Percentiles rank a stretch among this genome's conserved stretches.
Evolutionary conservation across 2,113 vertebrate genomes (phyloP).

Genomic region (Mellivora capensis): DNA sequence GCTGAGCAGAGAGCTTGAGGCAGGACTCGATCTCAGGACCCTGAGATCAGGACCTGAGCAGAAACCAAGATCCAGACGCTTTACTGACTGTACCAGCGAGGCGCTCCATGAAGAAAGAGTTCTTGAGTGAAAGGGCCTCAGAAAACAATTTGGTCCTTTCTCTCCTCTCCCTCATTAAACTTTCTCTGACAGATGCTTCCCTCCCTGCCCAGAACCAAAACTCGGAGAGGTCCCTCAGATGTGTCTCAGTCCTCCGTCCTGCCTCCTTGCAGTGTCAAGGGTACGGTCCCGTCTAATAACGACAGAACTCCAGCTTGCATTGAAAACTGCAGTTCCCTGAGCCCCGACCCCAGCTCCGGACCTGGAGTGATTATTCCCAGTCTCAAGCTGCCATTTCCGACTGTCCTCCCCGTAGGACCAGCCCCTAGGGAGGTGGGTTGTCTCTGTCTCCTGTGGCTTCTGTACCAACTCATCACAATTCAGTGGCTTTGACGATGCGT

Average conservation of each 20-base stretch:
- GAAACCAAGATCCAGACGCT: too few relatives aligned
- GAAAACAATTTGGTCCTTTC: background rate
- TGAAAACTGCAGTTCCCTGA: fast-evolving
- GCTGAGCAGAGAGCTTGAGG: too few relatives aligned
- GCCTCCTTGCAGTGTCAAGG: background rate
- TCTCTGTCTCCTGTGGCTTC: background rate
- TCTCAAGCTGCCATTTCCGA: background rate
- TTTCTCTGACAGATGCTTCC: background rate
- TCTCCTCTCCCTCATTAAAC: background rate
- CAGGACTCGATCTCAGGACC: too few relatives aligned
- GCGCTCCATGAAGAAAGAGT: background rate
- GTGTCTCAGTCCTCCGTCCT: background rate
- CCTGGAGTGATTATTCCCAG: too few relatives aligned
- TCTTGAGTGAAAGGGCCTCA: background rate
- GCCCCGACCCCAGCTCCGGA: fast-evolving
- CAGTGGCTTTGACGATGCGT: background rate
- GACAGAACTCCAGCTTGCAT: background rate
- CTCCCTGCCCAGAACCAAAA: background rate
- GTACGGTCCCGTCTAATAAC: too few relatives aligned
- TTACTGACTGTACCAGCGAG: too few relatives aligned
- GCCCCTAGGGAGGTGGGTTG: background rate
- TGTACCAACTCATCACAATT: background rate
- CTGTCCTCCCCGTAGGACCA: fast-evolving
- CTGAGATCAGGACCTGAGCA: too few relatives aligned
- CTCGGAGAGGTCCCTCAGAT: background rate